Base-by-base conservation (phyloP, 1,140 invertebrate species). In the Drosophila subpulchrella region DNA sequence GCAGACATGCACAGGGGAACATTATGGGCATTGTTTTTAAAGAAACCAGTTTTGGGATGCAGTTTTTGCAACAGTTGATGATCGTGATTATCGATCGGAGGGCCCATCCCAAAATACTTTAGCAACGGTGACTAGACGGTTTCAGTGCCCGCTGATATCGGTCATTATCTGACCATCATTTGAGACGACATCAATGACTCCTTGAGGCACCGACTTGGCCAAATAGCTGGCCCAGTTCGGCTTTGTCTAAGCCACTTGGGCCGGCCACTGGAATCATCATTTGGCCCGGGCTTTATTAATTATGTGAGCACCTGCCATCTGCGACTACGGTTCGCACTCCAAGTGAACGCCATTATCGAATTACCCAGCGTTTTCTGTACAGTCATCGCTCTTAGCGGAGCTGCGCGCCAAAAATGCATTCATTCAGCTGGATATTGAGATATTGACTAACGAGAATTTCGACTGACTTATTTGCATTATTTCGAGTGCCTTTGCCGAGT, bases 371-470 rank as follows among this genome's bases (percentile, higher is more conserved):
- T 32, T 75, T 75, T 80, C 13, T 80, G 77, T 55, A n/a, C 57
- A 75, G 77, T 81, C 78, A 81, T 80, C 71, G 59, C 60, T 70
- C 63, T 75, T 32, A 46, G 39, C 63, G 36, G 44, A 48, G 63
- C 36, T 67, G 46, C 17, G 60, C 60, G 60, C 65, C 55, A 75
- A 62, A 77, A 71, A 70, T 71, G 67, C 67, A 71, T 71, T 71
- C 67, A 71, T 71, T 71, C 71, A 56, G 56, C 24, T 17, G 48
- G 48, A 51, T 51, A 51, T 51, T 51, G 48, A 44, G 32, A 34
- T 53, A 73, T 61, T 63, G 70, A 74, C 56, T 74, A 75, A 75
- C 72, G 51, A 75, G 72, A 75, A 75, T 75, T 75, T 75, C 70
- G 58, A 42, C 24, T 51, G 71, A 75, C 51, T 62, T 74, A 63